Evolutionary conservation across 2,888 invertebrate genomes (phyloP).

Genomic region (Azorinus chamasolen): DNA sequence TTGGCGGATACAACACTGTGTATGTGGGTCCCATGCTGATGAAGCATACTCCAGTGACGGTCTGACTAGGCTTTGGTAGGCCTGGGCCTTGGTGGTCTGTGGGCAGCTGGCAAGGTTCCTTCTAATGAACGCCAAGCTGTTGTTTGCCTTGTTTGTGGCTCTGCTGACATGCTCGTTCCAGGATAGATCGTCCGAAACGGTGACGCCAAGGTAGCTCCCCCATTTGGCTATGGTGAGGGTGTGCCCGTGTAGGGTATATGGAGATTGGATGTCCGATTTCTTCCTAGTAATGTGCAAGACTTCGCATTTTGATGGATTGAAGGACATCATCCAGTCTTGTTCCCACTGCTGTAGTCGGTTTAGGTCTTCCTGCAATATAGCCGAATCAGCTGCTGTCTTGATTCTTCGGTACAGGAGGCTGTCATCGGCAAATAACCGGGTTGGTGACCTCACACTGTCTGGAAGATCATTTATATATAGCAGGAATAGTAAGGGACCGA

Average conservation of each 20-base stretch:
- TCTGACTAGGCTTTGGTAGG: slow-evolving; percentile 8
- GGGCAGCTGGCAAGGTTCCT: too few relatives aligned
- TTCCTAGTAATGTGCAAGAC: slow-evolving; percentile 3
- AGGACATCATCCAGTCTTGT: slow-evolving; percentile 13
- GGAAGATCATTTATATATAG: slow-evolving; percentile 10
- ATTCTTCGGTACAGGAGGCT: slow-evolving; percentile 1
- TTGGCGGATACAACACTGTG: too few relatives aligned
- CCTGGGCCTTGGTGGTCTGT: too few relatives aligned
- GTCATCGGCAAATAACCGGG: slow-evolving; percentile 2
- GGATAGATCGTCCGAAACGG: too few relatives aligned
- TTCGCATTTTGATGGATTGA: slow-evolving; percentile 9
- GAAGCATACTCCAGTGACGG: slow-evolving; percentile 19
- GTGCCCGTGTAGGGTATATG: too few relatives aligned
- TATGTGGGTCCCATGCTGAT: slow-evolving; percentile 22
- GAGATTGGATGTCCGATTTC: neutral
- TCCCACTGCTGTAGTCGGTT: slow-evolving; percentile 10
- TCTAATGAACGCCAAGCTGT: too few relatives aligned
- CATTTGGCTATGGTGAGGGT: too few relatives aligned
- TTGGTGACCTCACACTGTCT: neutral
- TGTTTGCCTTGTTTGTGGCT: too few relatives aligned
- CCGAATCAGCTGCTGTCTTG: too few relatives aligned
- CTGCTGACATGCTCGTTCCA: too few relatives aligned
- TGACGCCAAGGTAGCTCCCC: too few relatives aligned
- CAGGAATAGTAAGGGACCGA: neutral
- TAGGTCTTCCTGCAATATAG: too few relatives aligned